These are phyloP conservation scores for Pecten maximus DNA, from an alignment of 2,888 invertebrate species.

Conservation along the genomic window DNA sequence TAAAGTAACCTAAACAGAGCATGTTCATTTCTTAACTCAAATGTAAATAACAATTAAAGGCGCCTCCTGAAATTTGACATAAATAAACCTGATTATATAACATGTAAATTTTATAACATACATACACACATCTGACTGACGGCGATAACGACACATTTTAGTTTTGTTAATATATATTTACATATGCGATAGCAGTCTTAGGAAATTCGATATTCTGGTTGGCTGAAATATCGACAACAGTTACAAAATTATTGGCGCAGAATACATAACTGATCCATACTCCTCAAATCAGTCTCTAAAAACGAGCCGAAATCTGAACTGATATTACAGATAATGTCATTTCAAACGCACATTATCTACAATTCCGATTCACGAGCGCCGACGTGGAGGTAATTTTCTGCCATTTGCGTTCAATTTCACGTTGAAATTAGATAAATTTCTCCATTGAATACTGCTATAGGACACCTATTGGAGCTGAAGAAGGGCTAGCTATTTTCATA, in stretches of 20 bases:
- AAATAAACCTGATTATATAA: background rate
- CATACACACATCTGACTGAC: background rate
- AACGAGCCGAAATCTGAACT: background rate
- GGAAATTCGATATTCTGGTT: background rate
- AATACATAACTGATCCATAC: background rate
- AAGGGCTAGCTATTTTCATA: constrained; percentile 35
- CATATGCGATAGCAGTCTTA: background rate
- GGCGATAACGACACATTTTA: background rate
- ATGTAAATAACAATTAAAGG: background rate
- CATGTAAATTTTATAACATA: too few relatives aligned
- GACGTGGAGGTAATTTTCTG: constrained; percentile 41
- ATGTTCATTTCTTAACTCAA: too few relatives aligned
- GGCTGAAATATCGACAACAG: background rate
- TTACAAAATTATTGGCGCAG: background rate
- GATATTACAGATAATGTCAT: constrained; percentile 23
- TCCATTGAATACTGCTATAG: constrained; percentile 14
- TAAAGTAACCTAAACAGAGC: too few relatives aligned
- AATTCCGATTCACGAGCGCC: background rate
- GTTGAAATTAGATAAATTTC: constrained; percentile 46
- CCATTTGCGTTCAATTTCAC: constrained; percentile 47
- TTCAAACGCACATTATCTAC: constrained; percentile 26
- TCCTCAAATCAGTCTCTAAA: background rate
- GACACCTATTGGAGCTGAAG: constrained; percentile 41
- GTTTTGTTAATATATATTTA: background rate
- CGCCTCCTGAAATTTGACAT: background rate